Evolutionary conservation across 1,140 invertebrate genomes (phyloP).

Genomic region (Heterodera schachtii): DNA sequence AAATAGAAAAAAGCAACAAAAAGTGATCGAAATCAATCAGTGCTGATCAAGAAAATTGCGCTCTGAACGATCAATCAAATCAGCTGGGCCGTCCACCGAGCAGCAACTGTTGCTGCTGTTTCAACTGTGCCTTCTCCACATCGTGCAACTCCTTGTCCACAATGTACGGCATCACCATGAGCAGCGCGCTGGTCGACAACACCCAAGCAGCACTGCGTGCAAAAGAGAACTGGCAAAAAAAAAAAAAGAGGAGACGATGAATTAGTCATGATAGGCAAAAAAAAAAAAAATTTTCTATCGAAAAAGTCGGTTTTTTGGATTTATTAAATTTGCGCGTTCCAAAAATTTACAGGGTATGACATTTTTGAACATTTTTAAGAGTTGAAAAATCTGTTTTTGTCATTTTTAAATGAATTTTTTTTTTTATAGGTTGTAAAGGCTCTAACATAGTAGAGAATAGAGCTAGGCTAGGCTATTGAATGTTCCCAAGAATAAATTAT

Average conservation of each 20-base stretch:
- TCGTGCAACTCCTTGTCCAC: constrained; percentile 63
- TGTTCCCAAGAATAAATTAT: too few species aligned
- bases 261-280: constrained; percentile 3
- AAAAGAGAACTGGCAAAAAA: constrained; percentile 49
- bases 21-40: too few species aligned
- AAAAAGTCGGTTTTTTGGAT: too few species aligned
- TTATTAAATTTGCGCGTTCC: background rate
- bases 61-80: constrained; percentile 10
- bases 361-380: too few species aligned
- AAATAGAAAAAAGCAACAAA: too few species aligned
- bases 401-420: too few species aligned
- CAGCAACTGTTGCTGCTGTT: constrained; percentile 64
- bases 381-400: too few species aligned
- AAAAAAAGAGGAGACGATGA: constrained; percentile 12
- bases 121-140: constrained; percentile 59
- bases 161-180: constrained; percentile 62
- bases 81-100: constrained; percentile 45
- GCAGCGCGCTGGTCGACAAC: constrained; percentile 51
- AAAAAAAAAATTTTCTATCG: background rate
- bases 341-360: background rate
- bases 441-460: too few species aligned
- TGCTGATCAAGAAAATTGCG: too few species aligned
- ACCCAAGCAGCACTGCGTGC: constrained; percentile 56
- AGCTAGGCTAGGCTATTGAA: too few species aligned
- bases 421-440: too few species aligned